Percentiles rank a stretch among this genome's conserved stretches.
phyloP scores from a whole-genome alignment of 2,797 vertebrate species.

The Schizothorax lantsangensis region DNA sequence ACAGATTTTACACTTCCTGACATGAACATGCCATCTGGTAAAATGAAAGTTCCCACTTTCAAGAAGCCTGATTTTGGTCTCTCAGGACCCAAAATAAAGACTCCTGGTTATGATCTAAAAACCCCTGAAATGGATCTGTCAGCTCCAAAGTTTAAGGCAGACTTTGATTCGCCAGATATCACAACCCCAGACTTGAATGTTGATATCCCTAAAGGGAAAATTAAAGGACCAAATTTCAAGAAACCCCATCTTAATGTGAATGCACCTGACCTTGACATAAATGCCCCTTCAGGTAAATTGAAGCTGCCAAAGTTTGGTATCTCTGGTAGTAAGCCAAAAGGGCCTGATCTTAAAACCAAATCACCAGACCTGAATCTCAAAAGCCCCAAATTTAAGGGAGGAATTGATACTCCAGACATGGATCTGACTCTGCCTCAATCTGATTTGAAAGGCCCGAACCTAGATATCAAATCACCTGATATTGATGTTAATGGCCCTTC shows the following conservation, averaged over 20 bases:
- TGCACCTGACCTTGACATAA: constrained; percentile 32
- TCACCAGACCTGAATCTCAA: constrained; percentile 51
- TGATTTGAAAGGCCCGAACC: too few species aligned
- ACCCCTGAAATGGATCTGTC: constrained; percentile 42
- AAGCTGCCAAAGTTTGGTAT: constrained; percentile 49
- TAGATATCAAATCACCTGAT: constrained; percentile 6
- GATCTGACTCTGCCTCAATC: too few species aligned
- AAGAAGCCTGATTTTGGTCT: constrained; percentile 47
- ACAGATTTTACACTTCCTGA: constrained; percentile 17
- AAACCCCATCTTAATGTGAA: constrained; percentile 35
- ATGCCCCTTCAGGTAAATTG: constrained; percentile 49
- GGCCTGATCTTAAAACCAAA: constrained; percentile 44
- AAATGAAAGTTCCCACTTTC: constrained; percentile 55
- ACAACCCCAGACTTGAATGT: constrained; percentile 43
- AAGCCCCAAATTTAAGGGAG: constrained; percentile 64
- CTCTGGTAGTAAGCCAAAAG: constrained; percentile 52
- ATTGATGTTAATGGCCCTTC: constrained; percentile 33
- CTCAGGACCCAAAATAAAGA: constrained; percentile 56
- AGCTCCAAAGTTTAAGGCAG: constrained; percentile 49
- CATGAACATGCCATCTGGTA: constrained; percentile 54
- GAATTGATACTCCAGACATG: constrained; percentile 53
- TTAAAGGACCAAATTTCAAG: constrained; percentile 18
- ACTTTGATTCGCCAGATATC: constrained; percentile 37
- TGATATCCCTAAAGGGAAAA: background rate
- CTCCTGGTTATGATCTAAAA: constrained; percentile 31